Base-by-base conservation (phyloP, 1,140 invertebrate genomes). In the Propsilocerus akamusi region DNA sequence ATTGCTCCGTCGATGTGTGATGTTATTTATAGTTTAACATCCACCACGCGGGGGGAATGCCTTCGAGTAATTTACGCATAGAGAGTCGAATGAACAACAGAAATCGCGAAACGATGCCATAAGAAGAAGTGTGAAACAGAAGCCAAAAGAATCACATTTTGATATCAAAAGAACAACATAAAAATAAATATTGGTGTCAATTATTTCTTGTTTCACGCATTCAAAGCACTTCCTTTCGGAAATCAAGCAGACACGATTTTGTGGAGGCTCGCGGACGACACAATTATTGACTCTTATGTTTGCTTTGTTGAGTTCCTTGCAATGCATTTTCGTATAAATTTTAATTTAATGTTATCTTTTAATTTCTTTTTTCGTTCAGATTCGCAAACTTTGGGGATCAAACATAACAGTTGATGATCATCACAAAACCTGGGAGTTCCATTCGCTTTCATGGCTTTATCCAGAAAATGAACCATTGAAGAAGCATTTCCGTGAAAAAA, bases 171-270 rank as follows among this genome's bases (percentile, higher is more conserved):
- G n/a, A 30, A 30, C 28, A 30, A 30, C n/a, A 30, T 30, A 8
- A 30, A 30, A 3, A 30, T n/a, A n/a, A 11, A 11, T 17, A 41
- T 41, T 20, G 34, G 34, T 41, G 34, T 41, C 34, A 41, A 41
- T 20, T 41, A 41, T 41, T 41, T n/a, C n/a, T n/a, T n/a, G n/a
- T n/a, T n/a, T 41, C 22, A 20, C 34, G 14, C 34, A n/a, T 41
- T 41, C 34, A 41, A 41, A 41, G 34, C 17, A 41, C 34, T 41
- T 41, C 34, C 34, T 41, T 37, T 41, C 34, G 34, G 34, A 41
- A 41, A 17, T 17, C 34, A 41, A 20, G 34, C 34, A 41, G 34
- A 41, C 34, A 20, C 22, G 34, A 20, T n/a, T 30, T n/a, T 30
- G 11, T 30, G 11, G 5, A 41, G 34, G 28, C n/a, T n/a, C n/a